Evolutionary conservation across 92 coral and sea anemone genomes (phyloP).

Genomic region (Isaurus tuberculatus): DNA sequence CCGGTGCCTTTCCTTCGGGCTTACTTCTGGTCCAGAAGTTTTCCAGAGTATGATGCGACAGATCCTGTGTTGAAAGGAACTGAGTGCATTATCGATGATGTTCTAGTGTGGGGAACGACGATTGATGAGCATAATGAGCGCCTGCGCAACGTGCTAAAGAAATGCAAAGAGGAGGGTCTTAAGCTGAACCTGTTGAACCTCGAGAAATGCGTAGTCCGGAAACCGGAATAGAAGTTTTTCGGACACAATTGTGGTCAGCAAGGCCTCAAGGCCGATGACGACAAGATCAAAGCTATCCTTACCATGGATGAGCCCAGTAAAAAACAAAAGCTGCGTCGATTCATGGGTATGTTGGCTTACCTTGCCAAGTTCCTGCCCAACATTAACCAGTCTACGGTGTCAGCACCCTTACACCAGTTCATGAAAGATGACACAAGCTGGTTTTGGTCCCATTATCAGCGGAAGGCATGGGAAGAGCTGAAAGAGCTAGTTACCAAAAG

Average conservation of each 20-base stretch:
- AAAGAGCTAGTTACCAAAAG: conserved; percentile 19
- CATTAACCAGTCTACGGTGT: background rate
- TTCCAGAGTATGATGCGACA: conserved; percentile 16
- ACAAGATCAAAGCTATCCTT: conserved; percentile 22
- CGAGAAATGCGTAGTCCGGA: background rate
- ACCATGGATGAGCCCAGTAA: conserved; percentile 39
- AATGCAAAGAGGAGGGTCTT: background rate
- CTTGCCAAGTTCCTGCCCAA: conserved; percentile 2
- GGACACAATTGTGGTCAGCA: conserved; percentile 7
- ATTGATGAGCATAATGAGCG: background rate
- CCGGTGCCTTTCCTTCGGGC: conserved; percentile 13
- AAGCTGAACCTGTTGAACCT: background rate
- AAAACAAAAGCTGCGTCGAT: conserved; percentile 45
- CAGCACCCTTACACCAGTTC: background rate
- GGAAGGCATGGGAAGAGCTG: conserved; percentile 33
- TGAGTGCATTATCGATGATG: conserved; percentile 8
- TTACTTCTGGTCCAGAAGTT: conserved; percentile 35
- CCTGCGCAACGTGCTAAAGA: background rate
- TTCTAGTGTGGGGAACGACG: background rate
- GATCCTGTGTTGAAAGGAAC: background rate
- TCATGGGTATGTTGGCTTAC: conserved; percentile 31
- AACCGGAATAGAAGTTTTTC: background rate
- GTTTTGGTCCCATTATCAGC: background rate
- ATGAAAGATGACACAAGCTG: conserved; percentile 3
- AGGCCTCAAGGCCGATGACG: background rate